Base-by-base conservation (phyloP, 2,113 vertebrate genomes). In the Aepyceros melampus region DNA sequence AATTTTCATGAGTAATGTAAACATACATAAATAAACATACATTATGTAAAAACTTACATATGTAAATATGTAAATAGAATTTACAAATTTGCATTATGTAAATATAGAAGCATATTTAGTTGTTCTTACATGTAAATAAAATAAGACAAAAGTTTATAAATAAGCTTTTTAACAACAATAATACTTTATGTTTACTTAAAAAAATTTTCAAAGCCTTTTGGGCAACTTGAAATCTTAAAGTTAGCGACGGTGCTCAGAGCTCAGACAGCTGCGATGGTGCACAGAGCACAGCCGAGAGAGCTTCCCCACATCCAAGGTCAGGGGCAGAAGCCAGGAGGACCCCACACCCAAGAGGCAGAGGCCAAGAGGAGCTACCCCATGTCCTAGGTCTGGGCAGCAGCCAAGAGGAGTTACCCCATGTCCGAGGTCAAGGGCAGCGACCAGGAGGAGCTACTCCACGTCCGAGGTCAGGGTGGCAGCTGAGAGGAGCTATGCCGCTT, bases 211-310 rank as follows among this genome's bases (percentile, higher is more conserved):
- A 51, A 82, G 3, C 23, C 5, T 51, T 82, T 82, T 31, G 7
- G 45, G 76, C 16, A 31, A 79, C 8, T 11, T 79, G 15, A 33
- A 49, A 19, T 23, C 15, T 51, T 81, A 51, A 51, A 81, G 47
- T 21, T 81, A 51, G 5, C 2, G 7, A 55, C 0, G 1, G 53
- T 2, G 1, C 3, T 0, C 19, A 53, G 17, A 53, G 53, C 6
- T 7, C 2, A 0, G 53, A 6, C 6, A 7, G 53, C 6, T 53
- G 53, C 6, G 0, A 53, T 7, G 6, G 53, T 0, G 6, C 6
- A 53, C 53, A 53, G 53, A 53, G 17, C 17, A 19, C 3, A 7
- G 53, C 53, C 5, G 53, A 53, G 53, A 19, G 17, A 53, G 6
- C 17, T 53, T 19, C 53, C 17, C 17, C 17, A 7, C 0, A 2